Evolutionary conservation across 2,888 invertebrate species (phyloP), one percentile per base, ranked within the genome.

Genomic region (Sinodicranocentrus sp.): DNA sequence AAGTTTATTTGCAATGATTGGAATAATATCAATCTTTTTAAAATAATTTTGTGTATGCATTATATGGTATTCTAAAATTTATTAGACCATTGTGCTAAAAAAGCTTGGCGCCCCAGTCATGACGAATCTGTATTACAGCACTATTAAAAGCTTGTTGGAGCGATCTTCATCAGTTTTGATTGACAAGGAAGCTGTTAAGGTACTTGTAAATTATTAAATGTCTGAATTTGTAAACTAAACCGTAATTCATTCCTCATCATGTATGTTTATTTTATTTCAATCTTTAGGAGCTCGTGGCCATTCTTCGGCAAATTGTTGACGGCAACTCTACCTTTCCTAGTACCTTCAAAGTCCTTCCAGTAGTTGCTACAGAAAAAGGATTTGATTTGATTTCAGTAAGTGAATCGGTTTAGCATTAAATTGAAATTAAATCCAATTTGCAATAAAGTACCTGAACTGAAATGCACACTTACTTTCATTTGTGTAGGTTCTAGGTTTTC

Each of bases 161-260:
- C 93, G 98, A 82, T 95, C 98, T 15, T 98, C 98, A 86, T 98
- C 97, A 0, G 97, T 99, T 3, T 97, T 98, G 95, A 95, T 99
- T 13, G 99, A 99, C 90, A 95, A 95, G 89, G 95, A 95, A 86
- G 95, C 98, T 0, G 93, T 98, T 88, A 93, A 94, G 85, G 94
- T 96, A 89, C 88, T 87, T 10, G 10, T 33, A 3, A 33, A 33
- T 6, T 10, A 33, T 33, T 33, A 21, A 68, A n/a, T 52, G 19
- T 71, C 52, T 10, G 2, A 15, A 48, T 48, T 48, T 3, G 48
- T 48, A 48, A 48, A 10, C 48, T 3, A 57, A 57, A 3, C 5
- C 23, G 57, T 15, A 21, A 57, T 23, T 57, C 2, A 21, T 57
- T n/a, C 15, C 3, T 48, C 2, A 2, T 48, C 5, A 48, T 10